Evolutionary conservation across 2,888 invertebrate species (phyloP).

Genomic region (Venusia cambrica): DNA sequence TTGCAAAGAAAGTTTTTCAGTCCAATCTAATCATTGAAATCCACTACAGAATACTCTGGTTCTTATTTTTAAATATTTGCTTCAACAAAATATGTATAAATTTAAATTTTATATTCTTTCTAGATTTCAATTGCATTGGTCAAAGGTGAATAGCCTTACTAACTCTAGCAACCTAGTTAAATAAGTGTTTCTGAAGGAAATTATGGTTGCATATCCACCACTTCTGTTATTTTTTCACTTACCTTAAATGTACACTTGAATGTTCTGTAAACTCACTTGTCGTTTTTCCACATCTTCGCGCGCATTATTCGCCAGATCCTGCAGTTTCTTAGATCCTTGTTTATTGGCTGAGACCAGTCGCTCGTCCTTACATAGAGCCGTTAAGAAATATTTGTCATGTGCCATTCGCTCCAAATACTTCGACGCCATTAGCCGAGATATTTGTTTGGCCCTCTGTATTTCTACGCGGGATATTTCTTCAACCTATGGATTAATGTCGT

Average conservation of each 20-base stretch:
- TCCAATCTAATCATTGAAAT: constrained; percentile 25
- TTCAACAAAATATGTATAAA: constrained; percentile 29
- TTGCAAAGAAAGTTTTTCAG: constrained; percentile 17
- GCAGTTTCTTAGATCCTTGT: constrained; percentile 56
- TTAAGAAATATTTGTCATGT: constrained; percentile 72
- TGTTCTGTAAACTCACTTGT: constrained; percentile 57
- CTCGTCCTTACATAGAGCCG: constrained; percentile 63
- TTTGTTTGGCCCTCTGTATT: constrained; percentile 60
- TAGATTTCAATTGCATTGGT: too few relatives aligned
- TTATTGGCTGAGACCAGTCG: constrained; percentile 65
- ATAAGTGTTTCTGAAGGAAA: too few relatives aligned
- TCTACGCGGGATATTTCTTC: constrained; percentile 64
- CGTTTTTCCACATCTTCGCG: constrained; percentile 62
- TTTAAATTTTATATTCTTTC: constrained; percentile 21
- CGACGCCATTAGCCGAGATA: constrained; percentile 69
- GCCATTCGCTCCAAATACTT: constrained; percentile 76
- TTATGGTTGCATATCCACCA: too few relatives aligned
- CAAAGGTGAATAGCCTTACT: too few relatives aligned
- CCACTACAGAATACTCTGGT: constrained; percentile 18
- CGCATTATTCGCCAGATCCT: constrained; percentile 59
- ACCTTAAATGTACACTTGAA: too few relatives aligned
- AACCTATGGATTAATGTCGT: constrained; percentile 48
- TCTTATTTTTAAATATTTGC: constrained; percentile 19
- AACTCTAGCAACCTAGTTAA: too few relatives aligned
- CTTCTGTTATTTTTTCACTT: too few relatives aligned